Conservation (phyloP, 2,888 invertebrate species). For the Bibio marci region DNA sequence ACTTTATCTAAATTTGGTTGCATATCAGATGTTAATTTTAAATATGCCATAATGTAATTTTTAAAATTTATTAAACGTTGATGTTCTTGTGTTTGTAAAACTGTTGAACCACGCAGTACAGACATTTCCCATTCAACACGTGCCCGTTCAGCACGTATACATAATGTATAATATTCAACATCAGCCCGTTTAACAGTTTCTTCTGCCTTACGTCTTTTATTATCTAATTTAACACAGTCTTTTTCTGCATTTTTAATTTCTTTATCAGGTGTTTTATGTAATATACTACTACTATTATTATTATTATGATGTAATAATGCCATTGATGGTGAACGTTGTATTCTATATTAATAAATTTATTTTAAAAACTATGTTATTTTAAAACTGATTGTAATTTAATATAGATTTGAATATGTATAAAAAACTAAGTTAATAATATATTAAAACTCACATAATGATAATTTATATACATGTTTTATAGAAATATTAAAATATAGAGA, state of each 20-base stretch:
- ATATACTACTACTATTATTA: neutral
- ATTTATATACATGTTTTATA: neutral
- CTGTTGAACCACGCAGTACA: constrained; percentile 68
- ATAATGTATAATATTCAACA: constrained; percentile 82
- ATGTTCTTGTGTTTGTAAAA: constrained; percentile 78
- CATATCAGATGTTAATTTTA: constrained; percentile 48
- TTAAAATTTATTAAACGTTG: constrained; percentile 72
- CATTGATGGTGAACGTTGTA: constrained; percentile 29
- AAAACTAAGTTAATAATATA: no score
- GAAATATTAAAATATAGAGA: neutral
- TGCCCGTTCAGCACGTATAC: constrained; percentile 77
- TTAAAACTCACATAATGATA: no score
- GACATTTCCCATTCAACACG: constrained; percentile 85
- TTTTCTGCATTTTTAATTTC: constrained; percentile 37
- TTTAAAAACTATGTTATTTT: neutral
- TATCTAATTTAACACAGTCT: constrained; percentile 61
- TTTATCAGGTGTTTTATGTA: constrained; percentile 24
- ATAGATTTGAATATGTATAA: no score
- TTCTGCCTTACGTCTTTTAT: constrained; percentile 77
- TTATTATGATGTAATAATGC: constrained; percentile 22
- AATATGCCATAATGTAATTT: constrained; percentile 44
- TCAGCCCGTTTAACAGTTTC: constrained; percentile 83
- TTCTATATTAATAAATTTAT: constrained; percentile 9
- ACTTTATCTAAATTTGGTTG: constrained; percentile 64
- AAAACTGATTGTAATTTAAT: neutral